Percentiles rank a stretch among this genome's conserved stretches.
Conservation (phyloP, 2,113 vertebrate genomes). For the Macaca nemestrina region DNA sequence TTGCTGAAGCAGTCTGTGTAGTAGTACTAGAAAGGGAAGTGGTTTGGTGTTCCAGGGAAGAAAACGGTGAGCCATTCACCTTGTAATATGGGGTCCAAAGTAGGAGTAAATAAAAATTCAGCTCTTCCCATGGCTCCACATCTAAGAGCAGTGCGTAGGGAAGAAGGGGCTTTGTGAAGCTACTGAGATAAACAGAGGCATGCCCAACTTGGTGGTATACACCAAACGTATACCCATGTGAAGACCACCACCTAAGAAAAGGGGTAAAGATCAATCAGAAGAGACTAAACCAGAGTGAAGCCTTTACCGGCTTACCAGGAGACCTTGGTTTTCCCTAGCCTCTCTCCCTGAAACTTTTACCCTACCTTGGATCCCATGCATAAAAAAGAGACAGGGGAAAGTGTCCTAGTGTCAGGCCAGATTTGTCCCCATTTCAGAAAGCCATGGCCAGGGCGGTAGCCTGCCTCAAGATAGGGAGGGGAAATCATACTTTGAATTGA, state of each 20-base stretch:
- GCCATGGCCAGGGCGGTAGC: fast-evolving
- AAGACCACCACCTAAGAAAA: background rate
- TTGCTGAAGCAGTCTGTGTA: background rate
- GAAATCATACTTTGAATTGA: background rate
- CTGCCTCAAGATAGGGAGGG: fast-evolving
- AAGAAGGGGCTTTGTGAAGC: background rate
- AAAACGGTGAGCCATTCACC: background rate
- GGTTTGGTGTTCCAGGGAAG: background rate
- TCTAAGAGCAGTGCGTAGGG: background rate
- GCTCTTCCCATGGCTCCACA: background rate
- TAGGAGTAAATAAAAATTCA: background rate
- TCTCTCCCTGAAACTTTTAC: background rate
- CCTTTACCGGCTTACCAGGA: background rate
- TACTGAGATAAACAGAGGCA: background rate
- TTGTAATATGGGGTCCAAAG: background rate
- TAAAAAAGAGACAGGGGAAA: background rate
- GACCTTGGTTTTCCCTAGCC: background rate
- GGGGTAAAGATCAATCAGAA: background rate
- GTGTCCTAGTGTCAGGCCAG: background rate
- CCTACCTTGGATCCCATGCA: background rate
- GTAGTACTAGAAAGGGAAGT: background rate
- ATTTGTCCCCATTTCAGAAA: background rate
- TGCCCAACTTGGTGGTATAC: background rate
- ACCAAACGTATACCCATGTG: background rate
- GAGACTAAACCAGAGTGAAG: background rate